Evolutionary conservation across 2,888 invertebrate species (phyloP), one percentile per base, ranked within the genome.

Genomic region (Capitulum mitella): DNA sequence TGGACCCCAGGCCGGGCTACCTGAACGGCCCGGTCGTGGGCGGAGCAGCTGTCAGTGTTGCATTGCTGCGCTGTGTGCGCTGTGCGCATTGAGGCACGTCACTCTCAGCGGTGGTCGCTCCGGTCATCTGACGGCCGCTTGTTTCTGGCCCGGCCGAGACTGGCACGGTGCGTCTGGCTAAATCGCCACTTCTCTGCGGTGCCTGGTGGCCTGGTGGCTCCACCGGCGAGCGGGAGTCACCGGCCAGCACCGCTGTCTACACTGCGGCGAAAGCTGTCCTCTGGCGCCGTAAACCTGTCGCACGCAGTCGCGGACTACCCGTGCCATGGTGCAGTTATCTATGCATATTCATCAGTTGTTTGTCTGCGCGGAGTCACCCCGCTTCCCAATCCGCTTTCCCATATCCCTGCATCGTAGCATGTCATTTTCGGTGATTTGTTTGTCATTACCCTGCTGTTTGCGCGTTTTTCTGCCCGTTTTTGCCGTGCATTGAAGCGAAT

Each of bases 371-470:
- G 22, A 16, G 16, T 12, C 70, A 26, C 70, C 40, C 26, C 37
- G 37, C 29, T 5, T 22, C 70, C 70, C 70, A 70, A 40, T 70
- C 12, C 26, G 40, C 70, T 70, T 70, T 40, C 70, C 70, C 70
- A 70, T 40, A 70, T 70, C 70, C 70, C 19, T 70, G 70, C 40
- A 70, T 70, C 70, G 70, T 70, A 76, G 76, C 43, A 48, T 76
- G 76, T 76, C 76, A 76, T 76, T 76, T 76, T 76, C 76, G 29
- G 76, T 76, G 76, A 76, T 76, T 76, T 76, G 76, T 76, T 76
- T 76, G 76, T 46, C 76, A 76, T 76, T 76, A 76, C 43, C 19
- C 29, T 19, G 46, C n/a, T 32, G 76, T 76, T 76, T 76, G 76
- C 76, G 76, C 76, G 76, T 76, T 76, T 76, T 76, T 76, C 46